Evolutionary conservation across 2,888 invertebrate species (phyloP).

Genomic region (Plebejus argus): DNA sequence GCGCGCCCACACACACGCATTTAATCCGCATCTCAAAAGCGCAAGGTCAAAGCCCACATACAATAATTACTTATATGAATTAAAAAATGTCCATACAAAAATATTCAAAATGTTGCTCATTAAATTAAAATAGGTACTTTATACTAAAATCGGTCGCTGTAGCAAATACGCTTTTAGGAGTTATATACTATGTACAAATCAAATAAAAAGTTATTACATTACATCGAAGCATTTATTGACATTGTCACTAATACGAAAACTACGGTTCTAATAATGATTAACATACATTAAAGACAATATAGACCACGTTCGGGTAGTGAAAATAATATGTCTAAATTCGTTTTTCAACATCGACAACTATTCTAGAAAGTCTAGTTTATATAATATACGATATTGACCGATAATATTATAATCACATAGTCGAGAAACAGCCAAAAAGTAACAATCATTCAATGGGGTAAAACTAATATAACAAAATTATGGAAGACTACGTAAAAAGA

Average conservation of each 20-base stretch:
- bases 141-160: slow-evolving; percentile 11
- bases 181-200: slow-evolving; percentile 26
- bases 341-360: slow-evolving; percentile 2
- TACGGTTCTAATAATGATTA: slow-evolving; percentile 11
- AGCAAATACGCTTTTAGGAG: slow-evolving; percentile 9
- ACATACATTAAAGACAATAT: not conserved
- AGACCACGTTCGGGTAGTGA: not conserved
- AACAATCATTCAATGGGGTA: not conserved
- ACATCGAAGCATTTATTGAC: not conserved
- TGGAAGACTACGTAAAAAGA: slow-evolving; percentile 23
- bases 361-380: not conserved
- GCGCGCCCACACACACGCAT: not conserved
- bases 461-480: slow-evolving; percentile 20
- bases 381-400: not conserved
- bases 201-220: slow-evolving; percentile 3
- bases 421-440: slow-evolving; percentile 15
- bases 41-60: slow-evolving; percentile 18
- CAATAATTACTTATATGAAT: slow-evolving; percentile 9
- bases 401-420: slow-evolving; percentile 10
- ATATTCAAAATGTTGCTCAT: slow-evolving; percentile 26
- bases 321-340: slow-evolving; percentile 8
- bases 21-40: slow-evolving; percentile 8
- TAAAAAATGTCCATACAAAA: slow-evolving; percentile 30
- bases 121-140: slow-evolving; percentile 21
- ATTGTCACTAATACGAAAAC: not conserved